These are phyloP conservation scores for Anomalospiza imberbis DNA, from an alignment of 2,797 vertebrate genomes.

Conservation along the genomic window DNA sequence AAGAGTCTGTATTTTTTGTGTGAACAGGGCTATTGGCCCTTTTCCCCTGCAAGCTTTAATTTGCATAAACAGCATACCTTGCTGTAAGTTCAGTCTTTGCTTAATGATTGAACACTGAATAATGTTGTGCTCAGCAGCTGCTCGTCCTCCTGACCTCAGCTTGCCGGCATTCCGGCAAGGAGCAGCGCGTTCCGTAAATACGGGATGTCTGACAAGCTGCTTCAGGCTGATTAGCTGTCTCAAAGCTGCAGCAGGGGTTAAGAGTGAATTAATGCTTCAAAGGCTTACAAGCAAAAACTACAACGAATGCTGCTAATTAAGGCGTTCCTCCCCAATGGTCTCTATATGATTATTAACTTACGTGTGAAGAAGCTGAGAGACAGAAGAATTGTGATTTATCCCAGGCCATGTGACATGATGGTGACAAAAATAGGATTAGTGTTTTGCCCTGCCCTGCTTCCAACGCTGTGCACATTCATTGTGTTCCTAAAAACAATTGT, in stretches of 20 bases:
- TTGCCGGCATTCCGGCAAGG: fast-evolving
- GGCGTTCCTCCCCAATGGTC: fast-evolving
- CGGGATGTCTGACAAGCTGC: not conserved
- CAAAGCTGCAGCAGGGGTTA: not conserved
- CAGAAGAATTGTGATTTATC: not conserved
- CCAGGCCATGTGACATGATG: not conserved
- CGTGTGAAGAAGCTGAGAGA: not conserved
- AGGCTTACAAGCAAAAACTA: not conserved
- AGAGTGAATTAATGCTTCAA: not conserved
- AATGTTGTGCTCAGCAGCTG: not conserved
- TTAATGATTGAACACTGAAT: not conserved
- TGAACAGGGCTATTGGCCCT: not conserved
- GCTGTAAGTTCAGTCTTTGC: not conserved
- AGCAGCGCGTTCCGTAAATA: not conserved
- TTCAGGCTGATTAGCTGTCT: not conserved
- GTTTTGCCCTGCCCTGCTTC: not conserved
- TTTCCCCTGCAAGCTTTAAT: not conserved
- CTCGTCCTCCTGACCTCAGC: not conserved
- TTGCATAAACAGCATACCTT: not conserved
- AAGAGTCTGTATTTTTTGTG: not conserved
- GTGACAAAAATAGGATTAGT: not conserved
- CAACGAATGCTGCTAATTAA: not conserved
- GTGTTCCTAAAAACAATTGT: not conserved
- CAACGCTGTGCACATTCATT: not conserved
- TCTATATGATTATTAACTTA: not conserved